A percentile compares a stretch with the other conserved stretches of the same genome.
phyloP scores from a whole-genome alignment of 2,113 vertebrate genomes.

The Megaleporinus macrocephalus region DNA sequence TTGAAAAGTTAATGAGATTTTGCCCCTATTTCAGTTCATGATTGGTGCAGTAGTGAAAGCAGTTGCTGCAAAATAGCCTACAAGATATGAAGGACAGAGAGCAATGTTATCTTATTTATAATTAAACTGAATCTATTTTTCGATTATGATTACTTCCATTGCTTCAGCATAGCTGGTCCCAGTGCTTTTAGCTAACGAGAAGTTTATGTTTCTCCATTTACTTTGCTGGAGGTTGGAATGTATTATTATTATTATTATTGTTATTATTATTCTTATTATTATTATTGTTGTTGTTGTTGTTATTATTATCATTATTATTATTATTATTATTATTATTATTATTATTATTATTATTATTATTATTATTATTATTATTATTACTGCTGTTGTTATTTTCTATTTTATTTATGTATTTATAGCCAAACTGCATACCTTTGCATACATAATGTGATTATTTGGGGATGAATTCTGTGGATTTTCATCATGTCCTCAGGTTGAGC shows the following conservation, averaged over 20 bases:
- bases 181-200: conserved; percentile 65
- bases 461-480: conserved; percentile 23
- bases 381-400: too few relatives aligned
- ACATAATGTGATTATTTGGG: conserved; percentile 18
- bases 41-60: conserved; percentile 40
- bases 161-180: conserved; percentile 29
- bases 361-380: neutral
- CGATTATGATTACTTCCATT: conserved; percentile 60
- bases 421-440: neutral
- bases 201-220: conserved; percentile 59
- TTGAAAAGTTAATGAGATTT: conserved; percentile 52
- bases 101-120: conserved; percentile 46
- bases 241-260: conserved; percentile 43
- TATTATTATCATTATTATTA: conserved; percentile 21
- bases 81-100: conserved; percentile 55
- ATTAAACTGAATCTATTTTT: conserved; percentile 54
- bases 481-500: conserved; percentile 29
- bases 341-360: conserved; percentile 17
- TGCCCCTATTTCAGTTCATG: conserved; percentile 46
- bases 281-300: neutral
- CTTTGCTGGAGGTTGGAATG: conserved; percentile 58
- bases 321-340: neutral
- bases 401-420: neutral
- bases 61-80: conserved; percentile 41
- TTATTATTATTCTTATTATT: neutral